phyloP scores from a whole-genome alignment of 35 echinoderm and acorn worm species.

The Apostichopus californicus region DNA sequence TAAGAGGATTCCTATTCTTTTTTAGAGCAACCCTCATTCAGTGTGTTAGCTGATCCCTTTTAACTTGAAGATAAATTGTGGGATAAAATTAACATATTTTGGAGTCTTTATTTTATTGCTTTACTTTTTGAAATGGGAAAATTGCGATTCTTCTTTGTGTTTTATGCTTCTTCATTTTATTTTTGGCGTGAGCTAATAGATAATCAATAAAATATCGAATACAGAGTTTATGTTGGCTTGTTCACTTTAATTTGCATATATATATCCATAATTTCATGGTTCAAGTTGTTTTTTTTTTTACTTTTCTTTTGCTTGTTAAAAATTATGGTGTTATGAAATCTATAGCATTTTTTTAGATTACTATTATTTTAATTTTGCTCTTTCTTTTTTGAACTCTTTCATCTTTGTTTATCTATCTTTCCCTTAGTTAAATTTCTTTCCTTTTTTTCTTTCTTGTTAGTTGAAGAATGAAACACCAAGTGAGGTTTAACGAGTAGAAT shows the following conservation, averaged over 20 bases:
- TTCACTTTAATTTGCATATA: conserved; percentile 6
- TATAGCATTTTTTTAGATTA: not conserved
- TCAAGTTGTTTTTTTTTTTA: not conserved
- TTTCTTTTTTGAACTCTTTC: not conserved
- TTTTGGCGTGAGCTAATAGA: conserved; percentile 37
- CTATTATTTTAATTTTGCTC: not conserved
- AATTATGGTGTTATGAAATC: not conserved
- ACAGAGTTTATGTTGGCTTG: not conserved
- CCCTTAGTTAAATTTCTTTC: not conserved
- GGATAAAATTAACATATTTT: too few relatives aligned
- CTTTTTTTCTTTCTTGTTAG: not conserved
- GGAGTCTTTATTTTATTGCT: too few relatives aligned
- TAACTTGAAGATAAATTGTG: too few relatives aligned
- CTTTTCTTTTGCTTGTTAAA: not conserved
- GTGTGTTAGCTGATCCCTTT: too few relatives aligned
- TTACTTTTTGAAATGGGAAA: too few relatives aligned
- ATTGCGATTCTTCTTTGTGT: not conserved
- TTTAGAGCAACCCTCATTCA: too few relatives aligned
- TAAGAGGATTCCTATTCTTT: too few relatives aligned
- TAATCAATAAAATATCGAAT: not conserved
- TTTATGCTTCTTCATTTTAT: not conserved
- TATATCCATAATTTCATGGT: conserved; percentile 1
- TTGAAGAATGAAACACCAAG: not conserved
- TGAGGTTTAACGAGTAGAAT: not conserved
- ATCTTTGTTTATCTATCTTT: not conserved